These are phyloP conservation scores for Peromyscus nudipes DNA, from an alignment of 2,797 vertebrate genomes.

Conservation along the genomic window DNA sequence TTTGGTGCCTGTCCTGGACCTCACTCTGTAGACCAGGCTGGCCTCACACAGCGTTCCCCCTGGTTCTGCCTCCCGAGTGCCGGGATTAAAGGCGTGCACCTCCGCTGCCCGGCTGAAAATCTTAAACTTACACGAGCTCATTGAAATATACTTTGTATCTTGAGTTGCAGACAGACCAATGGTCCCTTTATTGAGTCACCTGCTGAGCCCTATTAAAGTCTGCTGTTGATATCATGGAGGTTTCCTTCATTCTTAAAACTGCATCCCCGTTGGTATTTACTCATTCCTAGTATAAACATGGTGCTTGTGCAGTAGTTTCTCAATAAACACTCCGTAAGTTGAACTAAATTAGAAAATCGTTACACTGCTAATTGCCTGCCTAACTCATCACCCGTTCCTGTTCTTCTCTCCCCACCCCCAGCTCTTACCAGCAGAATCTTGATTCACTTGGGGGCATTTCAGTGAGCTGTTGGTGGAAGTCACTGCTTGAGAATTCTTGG, in stretches of 20 bases:
- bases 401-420: neutral
- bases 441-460: neutral
- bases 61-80: too few relatives aligned
- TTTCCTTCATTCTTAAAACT: neutral
- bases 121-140: neutral
- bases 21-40: too few relatives aligned
- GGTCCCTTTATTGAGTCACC: neutral
- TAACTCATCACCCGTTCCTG: neutral
- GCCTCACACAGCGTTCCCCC: too few relatives aligned
- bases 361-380: neutral
- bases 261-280: neutral
- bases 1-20: too few relatives aligned
- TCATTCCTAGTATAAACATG: neutral
- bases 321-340: neutral
- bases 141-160: neutral
- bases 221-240: neutral
- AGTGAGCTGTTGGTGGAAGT: neutral
- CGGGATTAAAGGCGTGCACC: too few relatives aligned
- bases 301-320: neutral
- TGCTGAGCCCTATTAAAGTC: neutral
- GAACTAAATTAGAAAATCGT: slow-evolving; percentile 25
- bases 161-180: neutral
- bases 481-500: neutral
- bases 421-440: neutral
- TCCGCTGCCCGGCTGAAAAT: neutral